Conservation (phyloP, 2,888 invertebrate genomes). For the Automeris io region DNA sequence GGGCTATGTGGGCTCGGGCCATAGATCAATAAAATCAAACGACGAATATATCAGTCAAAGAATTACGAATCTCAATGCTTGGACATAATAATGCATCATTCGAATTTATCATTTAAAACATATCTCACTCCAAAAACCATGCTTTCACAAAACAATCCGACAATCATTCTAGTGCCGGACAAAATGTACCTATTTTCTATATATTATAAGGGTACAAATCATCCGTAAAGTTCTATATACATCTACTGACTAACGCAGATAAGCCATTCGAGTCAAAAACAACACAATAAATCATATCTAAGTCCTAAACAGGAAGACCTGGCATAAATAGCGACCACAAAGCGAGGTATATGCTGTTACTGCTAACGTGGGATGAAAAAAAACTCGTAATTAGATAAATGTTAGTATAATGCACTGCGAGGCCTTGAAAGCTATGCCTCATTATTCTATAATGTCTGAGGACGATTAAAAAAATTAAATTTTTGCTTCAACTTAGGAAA, state of each 20-base stretch:
- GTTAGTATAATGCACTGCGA: slow-evolving; percentile 14
- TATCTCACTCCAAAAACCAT: too few relatives aligned
- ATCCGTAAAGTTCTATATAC: background rate
- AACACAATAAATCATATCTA: slow-evolving; percentile 4
- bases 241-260: slow-evolving; percentile 4
- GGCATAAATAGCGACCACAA: slow-evolving; percentile 46
- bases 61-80: too few relatives aligned
- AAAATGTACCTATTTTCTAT: background rate
- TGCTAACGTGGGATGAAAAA: slow-evolving; percentile 15
- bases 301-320: slow-evolving; percentile 28
- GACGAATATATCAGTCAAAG: too few relatives aligned
- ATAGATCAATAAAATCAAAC: too few relatives aligned
- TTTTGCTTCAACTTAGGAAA: too few relatives aligned
- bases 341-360: slow-evolving; percentile 29
- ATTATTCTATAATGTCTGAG: too few relatives aligned
- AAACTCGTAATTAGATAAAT: slow-evolving; percentile 3
- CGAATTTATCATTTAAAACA: too few relatives aligned
- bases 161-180: too few relatives aligned
- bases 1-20: too few relatives aligned
- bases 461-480: too few relatives aligned
- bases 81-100: too few relatives aligned
- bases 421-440: slow-evolving; percentile 4
- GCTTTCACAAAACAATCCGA: too few relatives aligned
- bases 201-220: background rate
- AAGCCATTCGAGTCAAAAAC: slow-evolving; percentile 14